A percentile compares a stretch with the other conserved stretches of the same genome.
These are phyloP conservation scores for Vulpes lagopus DNA, from an alignment of 2,113 vertebrate genomes.

Conservation along the genomic window DNA sequence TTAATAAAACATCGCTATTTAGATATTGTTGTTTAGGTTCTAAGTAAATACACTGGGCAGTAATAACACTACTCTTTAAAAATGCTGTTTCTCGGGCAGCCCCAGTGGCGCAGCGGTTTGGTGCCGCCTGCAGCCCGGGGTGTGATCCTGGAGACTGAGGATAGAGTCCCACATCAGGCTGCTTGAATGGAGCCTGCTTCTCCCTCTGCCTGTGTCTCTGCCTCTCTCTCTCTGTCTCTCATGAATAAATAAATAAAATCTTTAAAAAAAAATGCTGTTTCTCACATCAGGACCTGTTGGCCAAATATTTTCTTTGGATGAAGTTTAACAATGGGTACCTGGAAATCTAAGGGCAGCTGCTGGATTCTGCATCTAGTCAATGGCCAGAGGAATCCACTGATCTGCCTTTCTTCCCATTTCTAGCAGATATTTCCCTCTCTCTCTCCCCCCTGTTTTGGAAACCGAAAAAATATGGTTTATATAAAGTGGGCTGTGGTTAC, in stretches of 20 bases:
- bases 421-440: neutral
- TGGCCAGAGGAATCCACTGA: neutral
- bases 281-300: neutral
- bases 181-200: no score
- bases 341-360: conserved; percentile 1
- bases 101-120: no score
- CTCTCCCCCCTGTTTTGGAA: neutral
- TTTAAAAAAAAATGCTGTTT: neutral
- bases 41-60: neutral
- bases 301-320: conserved; percentile 44
- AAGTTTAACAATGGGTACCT: neutral
- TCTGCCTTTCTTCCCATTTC: neutral
- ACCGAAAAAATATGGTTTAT: conserved; percentile 36
- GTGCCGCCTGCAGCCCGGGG: no score
- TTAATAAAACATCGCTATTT: conserved; percentile 38
- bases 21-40: conserved; percentile 36
- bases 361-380: neutral
- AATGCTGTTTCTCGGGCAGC: neutral
- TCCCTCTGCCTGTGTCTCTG: no score
- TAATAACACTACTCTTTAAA: neutral
- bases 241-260: no score
- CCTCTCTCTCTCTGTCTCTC: no score
- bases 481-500: conserved; percentile 43
- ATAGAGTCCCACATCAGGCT: no score
- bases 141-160: no score